Evolutionary conservation across 1,140 invertebrate species (phyloP).

Genomic region (Mya arenaria): DNA sequence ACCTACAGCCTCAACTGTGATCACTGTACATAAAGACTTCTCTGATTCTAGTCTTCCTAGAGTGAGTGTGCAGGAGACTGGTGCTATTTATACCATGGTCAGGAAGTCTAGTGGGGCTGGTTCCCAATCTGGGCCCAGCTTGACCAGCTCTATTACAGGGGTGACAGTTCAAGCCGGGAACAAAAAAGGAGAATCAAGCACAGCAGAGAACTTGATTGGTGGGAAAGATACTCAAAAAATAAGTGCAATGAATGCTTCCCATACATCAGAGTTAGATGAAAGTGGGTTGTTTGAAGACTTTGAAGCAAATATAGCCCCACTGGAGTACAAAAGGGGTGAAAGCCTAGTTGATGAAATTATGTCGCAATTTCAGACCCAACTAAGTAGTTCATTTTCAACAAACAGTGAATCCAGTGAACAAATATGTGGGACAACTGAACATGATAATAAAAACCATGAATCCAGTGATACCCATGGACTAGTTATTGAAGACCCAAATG

Average conservation of each 20-base stretch:
- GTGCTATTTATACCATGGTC: slow-evolving; percentile 50
- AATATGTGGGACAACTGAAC: neutral
- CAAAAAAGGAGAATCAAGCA: too few relatives aligned
- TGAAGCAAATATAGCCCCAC: too few relatives aligned
- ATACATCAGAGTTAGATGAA: too few relatives aligned
- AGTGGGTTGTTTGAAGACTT: too few relatives aligned
- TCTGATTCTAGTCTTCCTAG: slow-evolving; percentile 34
- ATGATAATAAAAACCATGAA: neutral
- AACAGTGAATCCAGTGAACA: neutral
- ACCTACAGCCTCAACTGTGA: neutral
- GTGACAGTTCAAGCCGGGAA: neutral
- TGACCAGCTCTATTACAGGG: too few relatives aligned
- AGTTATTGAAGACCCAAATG: too few relatives aligned
- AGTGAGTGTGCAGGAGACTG: slow-evolving; percentile 30
- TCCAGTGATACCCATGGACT: too few relatives aligned
- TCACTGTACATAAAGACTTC: slow-evolving; percentile 1
- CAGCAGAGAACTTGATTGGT: too few relatives aligned
- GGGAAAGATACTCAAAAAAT: too few relatives aligned
- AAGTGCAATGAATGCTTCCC: too few relatives aligned
- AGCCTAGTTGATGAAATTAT: slow-evolving; percentile 54
- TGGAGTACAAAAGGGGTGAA: slow-evolving; percentile 3
- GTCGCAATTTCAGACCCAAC: slow-evolving; percentile 26
- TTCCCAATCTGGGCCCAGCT: neutral
- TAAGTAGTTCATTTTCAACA: neutral
- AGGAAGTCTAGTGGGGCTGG: slow-evolving; percentile 13